Base-by-base conservation (phyloP, 2,113 vertebrate genomes). In the Periophthalmodon schlosseri region DNA sequence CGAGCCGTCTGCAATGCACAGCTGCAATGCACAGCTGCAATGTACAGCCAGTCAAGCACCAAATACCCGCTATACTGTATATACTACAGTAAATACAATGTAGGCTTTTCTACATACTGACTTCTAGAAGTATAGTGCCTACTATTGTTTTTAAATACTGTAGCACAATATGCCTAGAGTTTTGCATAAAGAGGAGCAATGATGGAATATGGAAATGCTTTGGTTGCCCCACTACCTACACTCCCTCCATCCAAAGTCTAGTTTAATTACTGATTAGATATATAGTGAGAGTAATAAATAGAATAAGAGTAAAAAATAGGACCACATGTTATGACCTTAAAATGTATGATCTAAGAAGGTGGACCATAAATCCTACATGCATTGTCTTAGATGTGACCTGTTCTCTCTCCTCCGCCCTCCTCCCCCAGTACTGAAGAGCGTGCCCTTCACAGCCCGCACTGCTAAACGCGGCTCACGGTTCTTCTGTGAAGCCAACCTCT, bases 401-500 rank as follows among this genome's bases (percentile, higher is more conserved):
- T 91, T 93, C 83, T 93, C 73, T 90, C 86, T 93, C 77, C 91
- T 85, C 49, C 75, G 88, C 72, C 82, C 89, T 85, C 86, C 88
- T 79, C 88, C 82, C 87, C 88, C 91, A 97, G 97, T 96, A 86
- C 91, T 99, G 95, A 99, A 99, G 97, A 99, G 97, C 80, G 97
- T 98, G 85, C 97, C 97, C 87, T 98, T 99, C 95, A 97, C 96
- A 83, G 97, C 97, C 89, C 97, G 97, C 91, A 97, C 96, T 80
- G 97, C 96, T 94, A 98, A 98, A 94, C 94, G 97, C 87, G 95
- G 96, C 92, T 98, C 96, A 79, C 95, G 96, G 89, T 97, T 98
- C 96, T 97, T 99, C 96, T 97, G 96, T 77, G 96, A 98, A 89
- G 95, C 96, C 91, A 93, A 96, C 95, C 94, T 96, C 90, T 97